A percentile compares a stretch with the other conserved stretches of the same genome.
Conservation (phyloP, 2,113 vertebrate species). For the Melanocharis versteri region DNA sequence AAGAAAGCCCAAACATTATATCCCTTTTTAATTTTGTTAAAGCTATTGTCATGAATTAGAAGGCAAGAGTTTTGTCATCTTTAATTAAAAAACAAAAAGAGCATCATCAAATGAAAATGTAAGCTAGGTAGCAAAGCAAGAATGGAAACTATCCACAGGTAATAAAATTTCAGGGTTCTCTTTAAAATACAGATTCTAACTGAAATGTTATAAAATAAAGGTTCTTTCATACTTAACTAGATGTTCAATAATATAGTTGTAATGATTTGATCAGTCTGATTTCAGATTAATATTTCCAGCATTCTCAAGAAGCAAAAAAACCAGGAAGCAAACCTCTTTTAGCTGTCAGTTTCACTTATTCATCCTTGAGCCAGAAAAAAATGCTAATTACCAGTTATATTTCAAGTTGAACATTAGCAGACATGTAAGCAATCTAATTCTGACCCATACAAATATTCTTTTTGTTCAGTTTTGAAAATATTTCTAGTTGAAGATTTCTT, state of each 20-base stretch:
- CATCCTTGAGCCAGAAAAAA: background rate
- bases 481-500: background rate
- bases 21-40: constrained; percentile 12
- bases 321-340: background rate
- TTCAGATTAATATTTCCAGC: background rate
- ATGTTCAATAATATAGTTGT: background rate
- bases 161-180: background rate
- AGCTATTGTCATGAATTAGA: constrained; percentile 30
- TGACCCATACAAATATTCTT: background rate
- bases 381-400: background rate
- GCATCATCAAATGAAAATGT: background rate
- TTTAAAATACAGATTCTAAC: background rate
- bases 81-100: background rate
- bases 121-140: background rate
- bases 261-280: background rate
- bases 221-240: background rate
- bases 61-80: background rate
- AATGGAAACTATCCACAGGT: background rate
- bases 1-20: background rate
- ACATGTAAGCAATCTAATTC: background rate
- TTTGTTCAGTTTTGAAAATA: background rate
- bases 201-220: background rate
- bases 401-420: background rate
- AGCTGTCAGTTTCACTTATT: background rate
- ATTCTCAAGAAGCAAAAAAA: background rate